Conservation (phyloP, 1,140 invertebrate genomes). For the Lepidurus apus region DNA sequence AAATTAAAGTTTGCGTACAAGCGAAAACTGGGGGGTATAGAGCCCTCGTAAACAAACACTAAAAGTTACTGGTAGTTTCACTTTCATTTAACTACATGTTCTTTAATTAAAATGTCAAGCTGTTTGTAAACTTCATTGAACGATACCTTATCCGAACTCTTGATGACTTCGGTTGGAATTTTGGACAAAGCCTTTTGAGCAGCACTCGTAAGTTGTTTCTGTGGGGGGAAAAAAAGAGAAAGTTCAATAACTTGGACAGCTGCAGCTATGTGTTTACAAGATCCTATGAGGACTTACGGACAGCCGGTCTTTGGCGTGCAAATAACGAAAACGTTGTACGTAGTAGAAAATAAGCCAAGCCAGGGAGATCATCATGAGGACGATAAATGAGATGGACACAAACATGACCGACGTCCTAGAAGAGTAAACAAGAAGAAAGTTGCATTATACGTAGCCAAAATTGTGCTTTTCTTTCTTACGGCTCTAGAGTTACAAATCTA, state of each 20-base stretch:
- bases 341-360: constrained; percentile 94
- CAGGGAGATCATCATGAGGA: constrained; percentile 86
- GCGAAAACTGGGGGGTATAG: too few species aligned
- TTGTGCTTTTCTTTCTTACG: constrained; percentile 15
- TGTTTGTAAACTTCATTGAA: background rate
- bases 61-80: too few species aligned
- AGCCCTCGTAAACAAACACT: too few species aligned
- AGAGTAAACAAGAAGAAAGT: constrained; percentile 41
- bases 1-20: too few species aligned
- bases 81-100: background rate
- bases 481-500: constrained; percentile 22
- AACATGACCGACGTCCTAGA: constrained; percentile 80
- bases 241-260: background rate
- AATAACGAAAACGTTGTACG: constrained; percentile 83
- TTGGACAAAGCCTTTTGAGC: constrained; percentile 85
- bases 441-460: background rate
- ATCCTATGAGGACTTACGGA: constrained; percentile 57
- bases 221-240: constrained; percentile 43
- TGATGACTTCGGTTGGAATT: constrained; percentile 79
- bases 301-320: constrained; percentile 78
- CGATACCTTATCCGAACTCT: constrained; percentile 69
- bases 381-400: constrained; percentile 89
- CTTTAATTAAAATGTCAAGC: background rate
- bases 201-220: constrained; percentile 78
- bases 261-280: background rate